Evolutionary conservation across 2,797 vertebrate species (phyloP).

Genomic region (Semotilus atromaculatus): DNA sequence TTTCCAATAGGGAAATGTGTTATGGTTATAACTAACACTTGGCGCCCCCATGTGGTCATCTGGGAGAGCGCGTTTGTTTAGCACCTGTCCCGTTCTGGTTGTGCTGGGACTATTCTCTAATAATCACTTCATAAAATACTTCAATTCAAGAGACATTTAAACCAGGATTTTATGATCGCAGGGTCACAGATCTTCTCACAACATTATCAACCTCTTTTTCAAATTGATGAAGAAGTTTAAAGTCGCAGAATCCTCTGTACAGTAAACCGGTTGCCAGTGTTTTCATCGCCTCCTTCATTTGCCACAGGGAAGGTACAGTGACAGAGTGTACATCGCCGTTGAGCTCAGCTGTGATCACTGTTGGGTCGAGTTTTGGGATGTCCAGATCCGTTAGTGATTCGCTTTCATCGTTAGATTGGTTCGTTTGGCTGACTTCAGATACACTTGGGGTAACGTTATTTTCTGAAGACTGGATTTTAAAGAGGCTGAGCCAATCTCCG

Average conservation of each 20-base stretch:
- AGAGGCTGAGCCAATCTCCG: constrained; percentile 38
- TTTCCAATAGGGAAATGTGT: neutral
- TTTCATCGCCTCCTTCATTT: constrained; percentile 56
- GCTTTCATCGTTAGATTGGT: neutral
- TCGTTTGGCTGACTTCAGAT: neutral
- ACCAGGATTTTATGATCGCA: neutral
- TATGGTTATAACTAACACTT: neutral
- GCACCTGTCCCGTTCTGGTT: neutral
- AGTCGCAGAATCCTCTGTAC: constrained; percentile 55
- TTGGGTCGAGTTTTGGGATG: neutral
- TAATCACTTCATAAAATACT: neutral
- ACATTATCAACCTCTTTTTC: constrained; percentile 48
- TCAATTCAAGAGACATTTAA: too few species aligned
- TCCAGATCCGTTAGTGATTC: neutral
- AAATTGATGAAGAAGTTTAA: constrained; percentile 57
- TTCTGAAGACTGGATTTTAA: constrained; percentile 8
- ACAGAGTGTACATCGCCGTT: constrained; percentile 28
- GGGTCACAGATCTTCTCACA: constrained; percentile 34
- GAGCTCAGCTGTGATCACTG: neutral
- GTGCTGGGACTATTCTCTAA: neutral
- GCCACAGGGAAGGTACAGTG: constrained; percentile 48
- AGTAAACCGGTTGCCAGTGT: constrained; percentile 49
- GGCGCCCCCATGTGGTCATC: constrained; percentile 11
- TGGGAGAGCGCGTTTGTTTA: neutral
- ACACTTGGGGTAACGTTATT: too few species aligned